Conservation (phyloP, 2,888 invertebrate species). For the Caprella mutica region DNA sequence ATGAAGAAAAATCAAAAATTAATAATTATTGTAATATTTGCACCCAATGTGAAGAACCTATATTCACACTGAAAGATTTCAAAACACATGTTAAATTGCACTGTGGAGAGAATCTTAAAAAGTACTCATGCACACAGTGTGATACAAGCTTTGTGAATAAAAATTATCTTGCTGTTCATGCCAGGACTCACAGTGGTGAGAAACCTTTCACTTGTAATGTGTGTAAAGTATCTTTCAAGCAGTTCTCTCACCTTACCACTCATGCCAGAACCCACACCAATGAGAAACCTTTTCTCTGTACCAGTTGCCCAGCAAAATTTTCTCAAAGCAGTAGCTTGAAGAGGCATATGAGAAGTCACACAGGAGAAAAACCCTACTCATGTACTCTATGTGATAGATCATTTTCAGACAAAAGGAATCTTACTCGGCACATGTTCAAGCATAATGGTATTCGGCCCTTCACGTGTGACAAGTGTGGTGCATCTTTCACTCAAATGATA, state of each 20-base stretch:
- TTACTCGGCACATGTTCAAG: constrained; percentile 25
- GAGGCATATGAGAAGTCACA: constrained; percentile 27
- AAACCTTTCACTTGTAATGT: constrained; percentile 29
- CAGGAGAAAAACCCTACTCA: constrained; percentile 27
- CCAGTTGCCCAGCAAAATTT: constrained; percentile 22
- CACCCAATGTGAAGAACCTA: constrained; percentile 6
- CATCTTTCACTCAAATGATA: constrained; percentile 30
- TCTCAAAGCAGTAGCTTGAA: constrained; percentile 27
- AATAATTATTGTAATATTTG: too few species aligned
- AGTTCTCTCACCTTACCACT: constrained; percentile 28
- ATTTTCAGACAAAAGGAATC: constrained; percentile 29
- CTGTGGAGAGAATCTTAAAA: constrained; percentile 22
- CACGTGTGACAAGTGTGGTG: constrained; percentile 26
- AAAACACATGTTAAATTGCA: constrained; percentile 18
- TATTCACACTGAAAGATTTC: not conserved
- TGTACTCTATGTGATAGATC: constrained; percentile 23
- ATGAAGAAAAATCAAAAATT: too few species aligned
- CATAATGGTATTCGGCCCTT: constrained; percentile 29
- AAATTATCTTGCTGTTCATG: constrained; percentile 28
- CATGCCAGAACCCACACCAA: constrained; percentile 27
- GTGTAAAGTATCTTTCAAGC: constrained; percentile 26
- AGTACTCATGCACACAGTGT: constrained; percentile 24
- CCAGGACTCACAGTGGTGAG: constrained; percentile 29
- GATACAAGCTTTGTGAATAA: constrained; percentile 26
- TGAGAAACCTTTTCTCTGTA: constrained; percentile 27